Evolutionary conservation across 2,888 invertebrate genomes (phyloP), one percentile per base, ranked within the genome.

Genomic region (Heliconius ethilla): DNA sequence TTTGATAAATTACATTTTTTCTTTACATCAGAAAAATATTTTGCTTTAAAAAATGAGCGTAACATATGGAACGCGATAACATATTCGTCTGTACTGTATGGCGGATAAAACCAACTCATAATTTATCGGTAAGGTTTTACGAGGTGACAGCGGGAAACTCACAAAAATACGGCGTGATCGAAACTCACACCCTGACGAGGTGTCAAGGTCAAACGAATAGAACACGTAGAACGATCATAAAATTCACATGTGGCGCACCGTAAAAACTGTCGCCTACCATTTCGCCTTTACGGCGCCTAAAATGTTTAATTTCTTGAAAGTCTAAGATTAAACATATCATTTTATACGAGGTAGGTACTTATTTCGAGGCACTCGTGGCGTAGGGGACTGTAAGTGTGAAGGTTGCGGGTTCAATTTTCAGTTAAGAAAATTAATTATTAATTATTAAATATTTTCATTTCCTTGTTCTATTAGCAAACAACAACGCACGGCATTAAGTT

Each of bases 141-240:
- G 87, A 87, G 79, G 79, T 83, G 83, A 83, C 84, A 83, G 84
- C 84, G 84, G 84, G 84, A 85, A 83, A 85, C 84, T 84, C 25
- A 40, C 85, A 83, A 79, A 84, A 86, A 75, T 70, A 87, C 85
- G 86, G 85, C 85, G 81, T 80, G 76, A 83, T 80, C 82, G 84
- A 85, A 87, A 88, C 89, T 89, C 89, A 89, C 91, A 72, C 87
- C 85, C 86, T 67, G 84, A 83, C 83, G 83, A 86, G 85, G 82
- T 84, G 85, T 82, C 84, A 84, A 80, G 83, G 84, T 81, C 83
- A 65, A 80, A 76, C 82, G 80, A 81, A 82, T 81, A 81, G 81
- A 82, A 82, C 80, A 82, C 82, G 82, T 80, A 81, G 79, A 81
- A 75, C 70, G 75, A 63, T 78, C 76, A 79, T 82, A 82, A 83